These are phyloP conservation scores for Petrocephalus sullivani DNA, from an alignment of 2,797 vertebrate species.

Conservation along the genomic window DNA sequence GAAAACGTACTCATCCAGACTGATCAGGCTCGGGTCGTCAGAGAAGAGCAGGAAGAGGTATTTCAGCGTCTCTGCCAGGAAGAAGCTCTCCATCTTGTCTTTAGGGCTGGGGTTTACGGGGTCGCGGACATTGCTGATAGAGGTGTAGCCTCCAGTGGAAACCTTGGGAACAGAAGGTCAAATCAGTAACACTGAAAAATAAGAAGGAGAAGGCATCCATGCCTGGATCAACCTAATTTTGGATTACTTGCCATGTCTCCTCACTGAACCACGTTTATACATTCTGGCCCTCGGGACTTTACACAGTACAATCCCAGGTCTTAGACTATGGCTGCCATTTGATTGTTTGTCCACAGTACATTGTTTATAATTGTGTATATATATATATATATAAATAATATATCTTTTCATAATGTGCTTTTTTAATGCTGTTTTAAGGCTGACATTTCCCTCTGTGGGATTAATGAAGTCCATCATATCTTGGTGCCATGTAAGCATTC, in stretches of 20 bases:
- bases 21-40: conserved; percentile 74
- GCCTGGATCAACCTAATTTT: neutral
- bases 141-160: conserved; percentile 82
- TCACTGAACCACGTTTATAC: neutral
- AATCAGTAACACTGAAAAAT: neutral
- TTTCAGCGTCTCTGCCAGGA: conserved; percentile 92
- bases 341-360: neutral
- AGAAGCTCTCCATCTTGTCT: conserved; percentile 99
- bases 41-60: conserved; percentile 92
- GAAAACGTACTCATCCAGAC: conserved; percentile 84
- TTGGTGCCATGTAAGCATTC: neutral
- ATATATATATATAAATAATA: neutral
- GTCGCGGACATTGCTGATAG: conserved; percentile 87
- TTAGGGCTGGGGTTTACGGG: conserved; percentile 70
- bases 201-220: neutral
- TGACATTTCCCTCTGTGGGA: neutral
- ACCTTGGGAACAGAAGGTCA: conserved; percentile 60
- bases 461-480: neutral
- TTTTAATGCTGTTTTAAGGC: neutral
- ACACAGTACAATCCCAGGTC: neutral
- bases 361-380: neutral
- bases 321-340: neutral
- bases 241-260: neutral
- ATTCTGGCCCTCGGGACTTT: neutral
- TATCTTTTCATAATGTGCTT: neutral